Evolutionary conservation across 2,797 vertebrate species (phyloP), one percentile per base, ranked within the genome.

Genomic region (Spinus olivaceus): DNA sequence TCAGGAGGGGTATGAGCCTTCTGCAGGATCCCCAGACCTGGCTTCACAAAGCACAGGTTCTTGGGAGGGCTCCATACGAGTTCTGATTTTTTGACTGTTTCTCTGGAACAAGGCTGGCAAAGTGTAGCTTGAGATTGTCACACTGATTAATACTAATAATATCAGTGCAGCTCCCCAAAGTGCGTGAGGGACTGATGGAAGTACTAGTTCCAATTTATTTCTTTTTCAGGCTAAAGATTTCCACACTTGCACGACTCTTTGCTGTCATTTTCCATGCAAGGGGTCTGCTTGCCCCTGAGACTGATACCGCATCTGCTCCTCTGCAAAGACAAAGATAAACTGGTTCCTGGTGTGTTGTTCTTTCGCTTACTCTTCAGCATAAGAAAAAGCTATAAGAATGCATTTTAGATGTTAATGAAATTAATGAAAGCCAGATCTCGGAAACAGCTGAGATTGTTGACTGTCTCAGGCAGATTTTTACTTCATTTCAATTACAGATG

Each of bases 371-470:
- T 95, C 76, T 96, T 95, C 96, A 95, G 94, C 92, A 94, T 82
- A 73, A 93, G 91, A 95, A 92, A 93, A 91, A 93, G 92, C 88
- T 94, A 25, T 92, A 93, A 95, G 94, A 88, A 94, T 96, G 91
- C 81, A 95, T 96, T 96, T 92, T 95, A 92, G 94, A 96, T 96
- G 92, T 90, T 97, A 95, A 97, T 96, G 94, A 94, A 94, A 96
- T 97, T 96, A 96, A 95, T 95, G 95, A 95, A 96, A 95, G 87
- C 88, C 91, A 97, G 81, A 93, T 91, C 95, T 95, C 24, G 0
- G 79, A 88, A 96, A 94, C 95, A 94, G 86, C 90, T 94, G 91
- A 97, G 95, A 94, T 95, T 96, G 95, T 95, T 95, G 95, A 94
- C 96, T 96, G 91, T 96, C 96, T 95, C 90, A 92, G 92, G 66